Evolutionary conservation across 2,888 invertebrate species (phyloP).

Genomic region (Drosophila antonietae): DNA sequence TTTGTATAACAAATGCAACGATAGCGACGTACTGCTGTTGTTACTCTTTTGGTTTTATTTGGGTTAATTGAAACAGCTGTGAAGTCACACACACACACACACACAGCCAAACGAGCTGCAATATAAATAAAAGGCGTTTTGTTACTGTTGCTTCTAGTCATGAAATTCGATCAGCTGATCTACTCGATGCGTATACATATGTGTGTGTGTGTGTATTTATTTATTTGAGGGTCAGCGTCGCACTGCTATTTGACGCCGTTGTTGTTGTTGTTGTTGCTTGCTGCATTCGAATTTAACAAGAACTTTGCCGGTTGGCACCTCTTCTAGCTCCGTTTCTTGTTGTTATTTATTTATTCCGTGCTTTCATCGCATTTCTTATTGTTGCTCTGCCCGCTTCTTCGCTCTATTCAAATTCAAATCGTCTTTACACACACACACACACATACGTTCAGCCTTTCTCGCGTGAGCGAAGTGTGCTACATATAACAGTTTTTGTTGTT

Average conservation of each 20-base stretch:
- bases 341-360: constrained; percentile 37
- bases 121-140: constrained; percentile 46
- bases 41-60: constrained; percentile 52
- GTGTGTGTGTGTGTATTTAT: constrained; percentile 7
- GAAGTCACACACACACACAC: constrained; percentile 37
- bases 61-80: constrained; percentile 78
- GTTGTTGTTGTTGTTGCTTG: constrained; percentile 16
- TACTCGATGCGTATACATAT: constrained; percentile 3
- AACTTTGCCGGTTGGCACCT: constrained; percentile 41
- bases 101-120: constrained; percentile 23
- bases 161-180: constrained; percentile 77
- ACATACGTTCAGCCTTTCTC: constrained; percentile 52
- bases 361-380: constrained; percentile 35
- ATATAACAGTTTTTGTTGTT: constrained; percentile 36
- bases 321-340: neutral
- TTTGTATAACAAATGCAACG: constrained; percentile 45
- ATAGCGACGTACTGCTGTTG: constrained; percentile 29
- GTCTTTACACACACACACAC: constrained; percentile 14
- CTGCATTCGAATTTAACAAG: constrained; percentile 45
- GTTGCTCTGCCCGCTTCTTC: constrained; percentile 11
- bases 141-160: constrained; percentile 54
- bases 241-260: constrained; percentile 7
- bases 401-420: constrained; percentile 56
- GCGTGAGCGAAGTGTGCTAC: constrained; percentile 45
- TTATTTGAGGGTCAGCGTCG: constrained; percentile 69